phyloP scores from a whole-genome alignment of 2,113 vertebrate genomes.

The Microcebus lehilahytsara region DNA sequence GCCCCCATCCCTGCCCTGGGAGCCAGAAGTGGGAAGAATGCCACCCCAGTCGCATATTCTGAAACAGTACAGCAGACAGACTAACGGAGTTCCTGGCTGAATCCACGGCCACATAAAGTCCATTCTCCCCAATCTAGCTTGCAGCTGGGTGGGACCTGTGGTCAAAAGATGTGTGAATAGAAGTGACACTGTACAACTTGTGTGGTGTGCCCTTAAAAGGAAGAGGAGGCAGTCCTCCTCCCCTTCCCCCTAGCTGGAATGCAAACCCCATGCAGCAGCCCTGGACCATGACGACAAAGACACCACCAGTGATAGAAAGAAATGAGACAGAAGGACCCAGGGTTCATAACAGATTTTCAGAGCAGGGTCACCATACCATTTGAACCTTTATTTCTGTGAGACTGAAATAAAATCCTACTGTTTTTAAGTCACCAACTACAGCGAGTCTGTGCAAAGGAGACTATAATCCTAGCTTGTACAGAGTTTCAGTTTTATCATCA shows the following conservation, averaged over 20 bases:
- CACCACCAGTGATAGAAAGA: not conserved
- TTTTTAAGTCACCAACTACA: not conserved
- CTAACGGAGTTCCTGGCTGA: not conserved
- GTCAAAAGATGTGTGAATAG: not conserved
- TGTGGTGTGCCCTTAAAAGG: not conserved
- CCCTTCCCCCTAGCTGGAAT: not conserved
- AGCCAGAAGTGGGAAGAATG: not conserved
- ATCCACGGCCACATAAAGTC: not conserved
- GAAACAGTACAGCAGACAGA: no score
- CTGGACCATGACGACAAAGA: not conserved
- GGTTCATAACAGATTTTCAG: not conserved
- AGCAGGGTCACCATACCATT: not conserved
- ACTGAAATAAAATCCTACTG: not conserved
- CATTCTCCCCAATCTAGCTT: not conserved
- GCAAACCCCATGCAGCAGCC: rapidly evolving
- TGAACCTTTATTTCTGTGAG: not conserved
- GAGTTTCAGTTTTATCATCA: not conserved
- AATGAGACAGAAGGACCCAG: not conserved
- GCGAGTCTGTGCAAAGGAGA: not conserved
- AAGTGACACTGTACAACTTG: not conserved
- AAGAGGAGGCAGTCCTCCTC: rapidly evolving
- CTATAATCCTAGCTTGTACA: not conserved
- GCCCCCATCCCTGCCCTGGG: rapidly evolving
- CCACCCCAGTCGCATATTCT: not conserved
- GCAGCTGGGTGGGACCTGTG: no score